These are phyloP conservation scores for Genyomyrus donnyi DNA, from an alignment of 2,113 vertebrate species.

Conservation along the genomic window DNA sequence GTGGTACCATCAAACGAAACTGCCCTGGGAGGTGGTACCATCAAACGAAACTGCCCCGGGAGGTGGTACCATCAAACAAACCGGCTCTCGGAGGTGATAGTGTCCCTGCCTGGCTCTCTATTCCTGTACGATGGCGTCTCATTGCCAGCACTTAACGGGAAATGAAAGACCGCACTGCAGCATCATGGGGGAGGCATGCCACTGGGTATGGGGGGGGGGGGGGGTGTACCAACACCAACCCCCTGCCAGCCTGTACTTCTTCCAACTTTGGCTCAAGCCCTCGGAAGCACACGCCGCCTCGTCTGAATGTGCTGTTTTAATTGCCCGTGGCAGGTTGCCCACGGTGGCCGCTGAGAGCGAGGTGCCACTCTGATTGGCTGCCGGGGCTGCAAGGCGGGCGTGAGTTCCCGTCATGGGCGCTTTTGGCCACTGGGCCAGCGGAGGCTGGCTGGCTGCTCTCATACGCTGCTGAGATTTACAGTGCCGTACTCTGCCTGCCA, in stretches of 20 bases:
- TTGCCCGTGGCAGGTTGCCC: slow-evolving; percentile 20
- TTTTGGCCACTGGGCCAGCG: not conserved
- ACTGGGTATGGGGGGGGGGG: not conserved
- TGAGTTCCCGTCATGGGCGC: not conserved
- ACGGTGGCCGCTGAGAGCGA: not conserved
- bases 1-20: no score
- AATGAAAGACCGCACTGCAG: not conserved
- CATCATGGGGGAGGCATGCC: not conserved
- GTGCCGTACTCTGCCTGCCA: not conserved
- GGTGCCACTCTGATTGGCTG: not conserved
- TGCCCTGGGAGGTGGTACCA: no score
- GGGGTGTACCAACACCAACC: slow-evolving; percentile 5
- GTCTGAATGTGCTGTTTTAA: slow-evolving; percentile 36
- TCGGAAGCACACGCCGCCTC: not conserved
- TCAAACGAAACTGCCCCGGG: no score
- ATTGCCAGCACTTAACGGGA: not conserved
- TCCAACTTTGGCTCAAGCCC: not conserved
- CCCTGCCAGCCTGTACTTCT: not conserved
- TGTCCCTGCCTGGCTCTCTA: not conserved
- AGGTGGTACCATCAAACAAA: not conserved
- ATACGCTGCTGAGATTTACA: not conserved
- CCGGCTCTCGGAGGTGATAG: not conserved
- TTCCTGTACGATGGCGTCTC: not conserved
- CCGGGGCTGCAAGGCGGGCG: not conserved
- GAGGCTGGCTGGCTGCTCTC: not conserved